phyloP scores from a whole-genome alignment of 2,113 vertebrate species.

The Ancistrus triradiatus region DNA sequence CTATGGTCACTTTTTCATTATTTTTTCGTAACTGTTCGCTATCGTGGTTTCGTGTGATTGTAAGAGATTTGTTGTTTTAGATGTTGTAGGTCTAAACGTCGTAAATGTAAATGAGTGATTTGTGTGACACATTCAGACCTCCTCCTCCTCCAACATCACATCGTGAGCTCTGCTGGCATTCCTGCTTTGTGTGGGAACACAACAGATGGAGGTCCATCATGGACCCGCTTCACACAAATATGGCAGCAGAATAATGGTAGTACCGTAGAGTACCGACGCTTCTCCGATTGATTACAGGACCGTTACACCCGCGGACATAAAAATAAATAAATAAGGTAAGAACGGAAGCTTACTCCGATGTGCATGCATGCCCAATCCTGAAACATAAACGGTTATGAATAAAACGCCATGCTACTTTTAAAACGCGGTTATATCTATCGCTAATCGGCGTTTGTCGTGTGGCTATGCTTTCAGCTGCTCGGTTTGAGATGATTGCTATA shows the following conservation, averaged over 20 bases:
- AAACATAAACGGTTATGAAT: not conserved
- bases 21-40: no score
- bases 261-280: not conserved
- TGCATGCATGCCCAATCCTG: not conserved
- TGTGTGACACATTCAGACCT: no score
- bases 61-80: no score
- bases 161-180: not conserved
- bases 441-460: no score
- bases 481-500: no score
- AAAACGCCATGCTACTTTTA: slow-evolving; percentile 2
- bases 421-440: not conserved
- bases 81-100: no score
- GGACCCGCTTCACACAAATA: not conserved
- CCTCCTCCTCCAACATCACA: not conserved
- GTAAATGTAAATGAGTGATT: no score
- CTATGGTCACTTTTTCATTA: no score
- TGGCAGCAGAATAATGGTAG: not conserved
- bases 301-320: slow-evolving; percentile 1
- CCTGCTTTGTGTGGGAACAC: not conserved
- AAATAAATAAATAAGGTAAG: slow-evolving; percentile 16
- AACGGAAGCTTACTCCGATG: not conserved
- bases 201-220: not conserved
- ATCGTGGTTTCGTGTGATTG: no score
- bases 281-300: not conserved
- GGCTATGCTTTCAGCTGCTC: no score